Evolutionary conservation across 2,113 vertebrate species (phyloP).

Genomic region (Anolis sagrei): DNA sequence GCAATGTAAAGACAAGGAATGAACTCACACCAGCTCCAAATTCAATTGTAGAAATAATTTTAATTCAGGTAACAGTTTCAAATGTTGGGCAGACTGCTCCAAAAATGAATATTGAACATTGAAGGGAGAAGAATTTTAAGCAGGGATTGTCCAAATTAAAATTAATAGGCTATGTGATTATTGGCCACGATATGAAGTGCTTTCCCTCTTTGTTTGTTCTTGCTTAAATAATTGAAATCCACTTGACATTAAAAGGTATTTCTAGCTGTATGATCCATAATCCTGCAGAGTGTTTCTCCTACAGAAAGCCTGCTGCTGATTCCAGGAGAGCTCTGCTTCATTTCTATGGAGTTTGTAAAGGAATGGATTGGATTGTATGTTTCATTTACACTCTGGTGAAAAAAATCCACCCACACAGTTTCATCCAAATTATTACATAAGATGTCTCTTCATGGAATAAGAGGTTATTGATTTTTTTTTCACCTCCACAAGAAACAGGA

Average conservation of each 20-base stretch:
- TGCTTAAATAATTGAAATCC: no score
- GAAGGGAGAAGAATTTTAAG: background rate
- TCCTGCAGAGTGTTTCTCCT: no score
- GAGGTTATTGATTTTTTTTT: conserved; percentile 23
- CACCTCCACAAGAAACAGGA: background rate
- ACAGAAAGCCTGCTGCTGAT: no score
- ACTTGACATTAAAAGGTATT: background rate
- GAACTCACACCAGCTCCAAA: no score
- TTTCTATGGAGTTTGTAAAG: background rate
- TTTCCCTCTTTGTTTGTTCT: no score
- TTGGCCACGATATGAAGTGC: no score
- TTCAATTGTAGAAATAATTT: background rate
- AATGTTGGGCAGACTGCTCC: background rate
- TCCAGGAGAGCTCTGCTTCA: background rate
- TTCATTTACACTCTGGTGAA: background rate
- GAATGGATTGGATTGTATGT: background rate
- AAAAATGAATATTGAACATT: no score
- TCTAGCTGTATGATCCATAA: background rate
- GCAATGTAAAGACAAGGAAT: background rate
- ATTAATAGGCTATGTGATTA: no score
- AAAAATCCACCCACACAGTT: no score
- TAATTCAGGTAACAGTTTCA: background rate
- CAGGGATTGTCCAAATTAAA: background rate
- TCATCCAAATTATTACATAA: conserved; percentile 16
- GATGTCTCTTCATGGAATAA: background rate